Evolutionary conservation across 2,113 vertebrate species (phyloP).

Genomic region (Ciconia boyciana): DNA sequence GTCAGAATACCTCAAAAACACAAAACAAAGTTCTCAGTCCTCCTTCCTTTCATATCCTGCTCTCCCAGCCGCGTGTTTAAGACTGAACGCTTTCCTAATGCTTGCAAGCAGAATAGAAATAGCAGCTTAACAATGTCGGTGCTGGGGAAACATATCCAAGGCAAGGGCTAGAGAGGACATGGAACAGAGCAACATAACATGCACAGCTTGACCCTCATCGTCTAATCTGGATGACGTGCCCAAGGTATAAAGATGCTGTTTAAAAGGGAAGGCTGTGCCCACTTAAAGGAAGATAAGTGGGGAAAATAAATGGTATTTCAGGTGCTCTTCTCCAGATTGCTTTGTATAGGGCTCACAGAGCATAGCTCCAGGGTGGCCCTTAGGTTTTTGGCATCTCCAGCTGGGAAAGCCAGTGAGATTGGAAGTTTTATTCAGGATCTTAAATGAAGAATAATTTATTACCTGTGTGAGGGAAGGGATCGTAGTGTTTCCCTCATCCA

Average conservation of each 20-base stretch:
- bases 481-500: not conserved
- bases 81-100: not conserved
- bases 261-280: not conserved
- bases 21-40: not conserved
- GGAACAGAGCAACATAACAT: accelerated
- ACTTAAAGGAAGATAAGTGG: not conserved
- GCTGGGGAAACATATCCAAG: not conserved
- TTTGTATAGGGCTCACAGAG: not conserved
- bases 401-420: not conserved
- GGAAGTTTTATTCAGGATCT: not conserved
- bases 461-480: not conserved
- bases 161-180: not conserved
- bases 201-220: accelerated
- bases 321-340: not conserved
- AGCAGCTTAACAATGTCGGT: not conserved
- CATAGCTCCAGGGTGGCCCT: not conserved
- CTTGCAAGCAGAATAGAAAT: not conserved
- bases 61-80: not conserved
- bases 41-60: not conserved
- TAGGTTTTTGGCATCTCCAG: not conserved
- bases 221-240: not conserved
- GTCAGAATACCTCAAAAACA: not conserved
- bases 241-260: not conserved
- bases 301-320: not conserved
- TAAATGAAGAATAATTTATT: not conserved